Base-by-base conservation (phyloP, 2,113 vertebrate species). In the Ictalurus furcatus region DNA sequence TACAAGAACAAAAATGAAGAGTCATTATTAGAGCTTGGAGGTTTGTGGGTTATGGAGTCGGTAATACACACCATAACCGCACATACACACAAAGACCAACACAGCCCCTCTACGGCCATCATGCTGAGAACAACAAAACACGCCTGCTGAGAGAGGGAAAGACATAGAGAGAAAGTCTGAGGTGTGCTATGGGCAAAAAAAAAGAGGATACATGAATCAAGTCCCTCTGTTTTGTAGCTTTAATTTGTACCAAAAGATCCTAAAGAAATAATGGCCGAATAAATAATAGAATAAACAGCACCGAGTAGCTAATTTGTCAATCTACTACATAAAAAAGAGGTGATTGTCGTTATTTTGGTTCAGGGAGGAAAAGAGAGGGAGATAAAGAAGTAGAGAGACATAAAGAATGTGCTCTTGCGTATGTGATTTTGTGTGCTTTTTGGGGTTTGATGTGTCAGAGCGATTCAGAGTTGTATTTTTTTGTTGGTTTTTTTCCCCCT, bases 341-440 rank as follows among this genome's bases (percentile, higher is more conserved):
- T 92, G 91, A 92, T 92, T 92, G 91, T 92, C 91, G 58, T 88
- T 85, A 74, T 88, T 87, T 88, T 87, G 88, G 91, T 87, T 91
- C 87, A 90, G 61, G 61, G 65, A 88, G 54, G 80, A 48, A 74
- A 69, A 83, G 74, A 37, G 82, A 81, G 37, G 40, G 67, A 83
- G 58, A 84, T 76, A 88, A 76, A 85, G 71, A 80, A 87, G 81
- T 54, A 89, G 54, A 87, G 61, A 85, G 80, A 82, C 44, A 30
- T 84, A 83, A 40, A 80, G 30, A 59, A 74, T 86, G 21, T 52
- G 40, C 85, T 87, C 69, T 71, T 86, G 76, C 74, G 83, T 79
- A 65, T 54, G 58, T 58, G 71, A 65, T 44, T 78, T 71, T 12
- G 56, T 90, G 86, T 83, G 83, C 71, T 76, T 85, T 58, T 78